Percentiles rank a stretch among this genome's conserved stretches.
These are phyloP conservation scores for Acanthococcus lagerstroemiae DNA, from an alignment of 2,888 invertebrate species.

Conservation along the genomic window DNA sequence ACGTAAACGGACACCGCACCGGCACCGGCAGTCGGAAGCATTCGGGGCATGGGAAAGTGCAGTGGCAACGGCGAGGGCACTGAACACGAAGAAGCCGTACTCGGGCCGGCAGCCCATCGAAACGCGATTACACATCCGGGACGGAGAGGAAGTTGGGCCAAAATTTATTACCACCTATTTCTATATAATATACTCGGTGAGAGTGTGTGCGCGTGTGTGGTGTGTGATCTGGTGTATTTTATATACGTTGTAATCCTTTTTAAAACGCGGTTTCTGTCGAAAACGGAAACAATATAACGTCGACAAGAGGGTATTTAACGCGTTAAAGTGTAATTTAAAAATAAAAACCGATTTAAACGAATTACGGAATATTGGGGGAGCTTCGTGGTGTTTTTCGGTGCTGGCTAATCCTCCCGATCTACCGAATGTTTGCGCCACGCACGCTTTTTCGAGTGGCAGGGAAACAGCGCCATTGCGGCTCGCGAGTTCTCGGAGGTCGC, in stretches of 20 bases:
- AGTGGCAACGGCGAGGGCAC: background rate
- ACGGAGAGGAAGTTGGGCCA: too few relatives aligned
- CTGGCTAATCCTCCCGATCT: background rate
- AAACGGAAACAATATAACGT: background rate
- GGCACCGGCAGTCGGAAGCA: background rate
- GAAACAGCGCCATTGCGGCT: too few relatives aligned
- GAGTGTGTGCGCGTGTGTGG: too few relatives aligned
- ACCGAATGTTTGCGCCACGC: too few relatives aligned
- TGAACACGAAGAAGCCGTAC: background rate
- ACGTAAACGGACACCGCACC: too few relatives aligned
- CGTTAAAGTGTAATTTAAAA: background rate
- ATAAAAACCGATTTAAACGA: conserved; percentile 5
- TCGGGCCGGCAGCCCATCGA: too few relatives aligned
- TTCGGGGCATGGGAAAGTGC: background rate
- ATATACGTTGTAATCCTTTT: background rate
- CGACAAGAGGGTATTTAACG: background rate
- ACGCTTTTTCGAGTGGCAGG: too few relatives aligned
- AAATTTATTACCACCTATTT: too few relatives aligned
- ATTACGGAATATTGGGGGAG: background rate
- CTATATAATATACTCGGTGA: too few relatives aligned
- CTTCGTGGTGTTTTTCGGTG: background rate
- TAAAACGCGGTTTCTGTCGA: background rate
- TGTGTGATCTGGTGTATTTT: too few relatives aligned
- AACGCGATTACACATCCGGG: too few relatives aligned
- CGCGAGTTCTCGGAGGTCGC: too few relatives aligned